phyloP scores from a whole-genome alignment of 2,797 vertebrate species.

The Clarias laeviceps region DNA sequence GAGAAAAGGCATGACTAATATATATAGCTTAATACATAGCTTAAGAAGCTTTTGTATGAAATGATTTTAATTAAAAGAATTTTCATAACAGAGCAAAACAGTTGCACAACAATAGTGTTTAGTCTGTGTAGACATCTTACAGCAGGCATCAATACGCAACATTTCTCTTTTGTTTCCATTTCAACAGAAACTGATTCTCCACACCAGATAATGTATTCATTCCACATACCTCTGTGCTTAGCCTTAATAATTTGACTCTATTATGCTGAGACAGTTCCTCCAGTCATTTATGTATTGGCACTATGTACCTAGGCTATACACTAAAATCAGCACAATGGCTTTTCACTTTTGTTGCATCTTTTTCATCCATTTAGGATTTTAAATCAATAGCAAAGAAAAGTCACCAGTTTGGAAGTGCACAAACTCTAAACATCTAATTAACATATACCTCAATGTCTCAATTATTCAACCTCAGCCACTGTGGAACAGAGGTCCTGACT shows the following conservation, averaged over 20 bases:
- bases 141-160: slow-evolving; percentile 38
- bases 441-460: slow-evolving; percentile 59
- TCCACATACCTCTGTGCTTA: slow-evolving; percentile 73
- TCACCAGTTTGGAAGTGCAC: neutral
- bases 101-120: slow-evolving; percentile 28
- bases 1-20: slow-evolving; percentile 3
- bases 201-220: slow-evolving; percentile 65
- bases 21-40: neutral
- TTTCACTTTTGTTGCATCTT: slow-evolving; percentile 31
- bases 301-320: slow-evolving; percentile 39
- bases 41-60: neutral
- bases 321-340: slow-evolving; percentile 20
- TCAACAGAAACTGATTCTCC: slow-evolving; percentile 56
- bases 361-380: neutral
- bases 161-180: slow-evolving; percentile 56
- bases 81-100: slow-evolving; percentile 2
- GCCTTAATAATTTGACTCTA: slow-evolving; percentile 69
- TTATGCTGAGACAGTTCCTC: slow-evolving; percentile 64
- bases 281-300: slow-evolving; percentile 67
- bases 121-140: slow-evolving; percentile 39
- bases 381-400: slow-evolving; percentile 23
- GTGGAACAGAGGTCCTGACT: slow-evolving; percentile 50
- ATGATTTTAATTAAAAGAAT: neutral
- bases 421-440: slow-evolving; percentile 39
- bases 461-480: slow-evolving; percentile 59